Percentiles rank a stretch among this genome's conserved stretches.
Evolutionary conservation across 2,888 invertebrate genomes (phyloP).

Genomic region (Hermaeophaga mercurialis): DNA sequence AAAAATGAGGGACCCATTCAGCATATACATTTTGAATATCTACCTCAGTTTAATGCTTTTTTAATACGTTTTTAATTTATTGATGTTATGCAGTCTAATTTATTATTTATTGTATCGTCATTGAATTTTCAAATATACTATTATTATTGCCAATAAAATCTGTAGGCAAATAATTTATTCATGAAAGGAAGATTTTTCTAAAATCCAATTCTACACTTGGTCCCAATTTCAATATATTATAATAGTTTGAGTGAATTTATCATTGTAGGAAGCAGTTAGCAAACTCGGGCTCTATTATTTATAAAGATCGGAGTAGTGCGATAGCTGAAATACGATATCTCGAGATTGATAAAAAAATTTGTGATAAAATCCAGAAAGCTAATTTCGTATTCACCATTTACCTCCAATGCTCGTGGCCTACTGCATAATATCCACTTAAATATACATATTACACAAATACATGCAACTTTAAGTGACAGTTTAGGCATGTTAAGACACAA

Average conservation of each 20-base stretch:
- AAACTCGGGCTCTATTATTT: conserved; percentile 29
- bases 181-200: neutral
- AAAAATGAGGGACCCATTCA: too few relatives aligned
- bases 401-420: conserved; percentile 45
- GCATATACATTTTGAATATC: too few relatives aligned
- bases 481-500: conserved; percentile 50
- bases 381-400: conserved; percentile 43
- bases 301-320: conserved; percentile 33
- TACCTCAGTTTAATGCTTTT: too few relatives aligned
- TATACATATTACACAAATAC: conserved; percentile 51
- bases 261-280: conserved; percentile 28
- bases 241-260: conserved; percentile 13
- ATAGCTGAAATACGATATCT: conserved; percentile 38
- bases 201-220: neutral
- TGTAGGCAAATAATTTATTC: neutral
- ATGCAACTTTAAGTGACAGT: conserved; percentile 51
- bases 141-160: too few relatives aligned
- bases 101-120: too few relatives aligned
- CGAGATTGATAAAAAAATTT: conserved; percentile 38
- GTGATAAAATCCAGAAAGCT: conserved; percentile 41
- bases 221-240: neutral
- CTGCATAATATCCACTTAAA: conserved; percentile 49
- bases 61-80: too few relatives aligned
- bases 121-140: too few relatives aligned
- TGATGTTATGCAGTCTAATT: too few relatives aligned